Base-by-base conservation (phyloP, 2,888 invertebrate genomes). In the Drosophila setosimentum region DNA sequence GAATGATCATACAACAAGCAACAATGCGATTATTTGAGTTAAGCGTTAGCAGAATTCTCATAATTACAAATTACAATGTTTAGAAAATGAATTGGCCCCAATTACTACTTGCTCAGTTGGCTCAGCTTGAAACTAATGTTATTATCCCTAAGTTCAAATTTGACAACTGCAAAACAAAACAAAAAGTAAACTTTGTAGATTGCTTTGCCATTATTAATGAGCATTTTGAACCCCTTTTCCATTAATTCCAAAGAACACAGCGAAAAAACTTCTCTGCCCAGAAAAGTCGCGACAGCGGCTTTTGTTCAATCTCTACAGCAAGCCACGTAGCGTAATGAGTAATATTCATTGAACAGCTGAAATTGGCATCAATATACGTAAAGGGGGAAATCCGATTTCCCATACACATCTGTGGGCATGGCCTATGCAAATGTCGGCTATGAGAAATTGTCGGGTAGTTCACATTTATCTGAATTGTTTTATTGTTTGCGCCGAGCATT, bases 161-260 rank as follows among this genome's bases (percentile, higher is more conserved):
- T n/a, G n/a, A n/a, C n/a, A n/a, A n/a, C n/a, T n/a, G n/a, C n/a
- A n/a, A n/a, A n/a, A n/a, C n/a, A n/a, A n/a, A n/a, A n/a, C n/a
- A n/a, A n/a, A n/a, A n/a, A n/a, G n/a, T n/a, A n/a, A n/a, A n/a
- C n/a, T 48, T 10, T 40, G 7, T 4, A 42, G 32, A 18, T 42
- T 42, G 35, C 16, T 5, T 24, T 21, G 45, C 33, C 32, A 33
- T 55, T 57, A 30, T 30, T 33, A 18, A 48, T 35, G 10, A 40
- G 18, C 18, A 62, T 40, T 74, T 77, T 77, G 66, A 66, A 70
- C 79, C 51, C 45, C n/a, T 37, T 40, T 33, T 21, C 24, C 67
- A 76, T 67, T 64, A 71, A 68, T 78, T 79, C 76, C 76, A 78
- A 79, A 79, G 61, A 70, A 79, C 78, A 78, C 51, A 33, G n/a